Evolutionary conservation across 2,888 invertebrate species (phyloP).

Genomic region (Lissonota sp.): DNA sequence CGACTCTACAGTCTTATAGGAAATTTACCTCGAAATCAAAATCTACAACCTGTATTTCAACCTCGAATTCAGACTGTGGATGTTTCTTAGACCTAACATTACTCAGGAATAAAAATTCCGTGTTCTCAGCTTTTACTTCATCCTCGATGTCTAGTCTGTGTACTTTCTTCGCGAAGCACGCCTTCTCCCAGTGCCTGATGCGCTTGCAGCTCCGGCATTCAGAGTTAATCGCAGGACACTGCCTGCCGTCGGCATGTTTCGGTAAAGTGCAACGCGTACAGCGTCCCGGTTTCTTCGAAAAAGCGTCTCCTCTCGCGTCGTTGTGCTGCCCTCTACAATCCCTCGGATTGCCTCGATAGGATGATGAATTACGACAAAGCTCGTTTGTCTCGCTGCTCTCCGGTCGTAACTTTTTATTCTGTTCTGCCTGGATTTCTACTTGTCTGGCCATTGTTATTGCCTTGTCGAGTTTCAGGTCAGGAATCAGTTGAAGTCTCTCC

Average conservation of each 20-base stretch:
- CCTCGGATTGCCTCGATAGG: not conserved
- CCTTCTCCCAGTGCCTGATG: slow-evolving; percentile 66
- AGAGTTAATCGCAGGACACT: slow-evolving; percentile 64
- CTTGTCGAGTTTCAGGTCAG: slow-evolving; percentile 63
- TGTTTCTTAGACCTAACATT: not conserved
- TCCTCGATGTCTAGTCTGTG: slow-evolving; percentile 22
- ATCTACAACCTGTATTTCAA: slow-evolving; percentile 5
- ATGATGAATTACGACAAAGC: slow-evolving; percentile 24
- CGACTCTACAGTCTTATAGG: slow-evolving; percentile 11
- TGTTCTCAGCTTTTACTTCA: not conserved
- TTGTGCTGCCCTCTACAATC: slow-evolving; percentile 1
- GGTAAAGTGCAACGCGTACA: slow-evolving; percentile 43
- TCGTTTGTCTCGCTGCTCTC: slow-evolving; percentile 26
- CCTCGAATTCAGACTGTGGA: slow-evolving; percentile 10
- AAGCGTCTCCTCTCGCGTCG: not conserved
- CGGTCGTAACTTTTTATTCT: slow-evolving; percentile 45
- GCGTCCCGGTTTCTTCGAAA: not conserved
- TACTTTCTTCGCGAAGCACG: slow-evolving; percentile 57
- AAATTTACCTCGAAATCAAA: slow-evolving; percentile 3
- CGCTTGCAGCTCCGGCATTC: slow-evolving; percentile 62
- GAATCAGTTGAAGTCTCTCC: slow-evolving; percentile 66
- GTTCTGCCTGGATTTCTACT: slow-evolving; percentile 60
- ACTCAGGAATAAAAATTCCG: slow-evolving; percentile 3
- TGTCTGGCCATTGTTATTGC: slow-evolving; percentile 63
- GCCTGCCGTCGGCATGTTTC: slow-evolving; percentile 17